Evolutionary conservation across 2,888 invertebrate genomes (phyloP).

Genomic region (Amblyteles armatorius): DNA sequence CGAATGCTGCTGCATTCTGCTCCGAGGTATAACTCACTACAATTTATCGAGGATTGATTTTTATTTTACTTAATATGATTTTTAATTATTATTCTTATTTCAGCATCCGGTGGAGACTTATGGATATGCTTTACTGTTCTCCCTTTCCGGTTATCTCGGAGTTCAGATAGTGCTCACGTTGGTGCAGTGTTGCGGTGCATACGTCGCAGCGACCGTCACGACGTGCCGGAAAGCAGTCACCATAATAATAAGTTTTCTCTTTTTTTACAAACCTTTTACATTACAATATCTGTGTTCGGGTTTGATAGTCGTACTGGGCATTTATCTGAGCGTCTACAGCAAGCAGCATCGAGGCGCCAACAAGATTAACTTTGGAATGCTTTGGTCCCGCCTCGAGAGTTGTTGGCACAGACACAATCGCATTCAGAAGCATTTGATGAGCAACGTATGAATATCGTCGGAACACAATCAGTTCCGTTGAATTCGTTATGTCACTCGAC

Average conservation of each 20-base stretch:
- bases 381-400: constrained; percentile 70
- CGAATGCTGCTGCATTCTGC: constrained; percentile 92
- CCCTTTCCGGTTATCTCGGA: constrained; percentile 96
- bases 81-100: constrained; percentile 21
- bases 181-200: constrained; percentile 95
- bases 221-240: constrained; percentile 96
- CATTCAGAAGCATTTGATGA: constrained; percentile 76
- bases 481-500: neutral
- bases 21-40: constrained; percentile 87
- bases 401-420: constrained; percentile 76
- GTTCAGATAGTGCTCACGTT: constrained; percentile 96
- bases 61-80: constrained; percentile 20
- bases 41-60: neutral
- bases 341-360: constrained; percentile 86
- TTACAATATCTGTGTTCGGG: constrained; percentile 97
- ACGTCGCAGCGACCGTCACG: constrained; percentile 96
- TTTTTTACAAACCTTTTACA: constrained; percentile 97
- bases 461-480: neutral
- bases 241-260: constrained; percentile 95
- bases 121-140: constrained; percentile 94
- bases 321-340: constrained; percentile 97
- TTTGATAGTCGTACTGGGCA: constrained; percentile 93
- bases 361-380: constrained; percentile 59
- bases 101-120: constrained; percentile 92
- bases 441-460: constrained; percentile 69